These are phyloP conservation scores for Nyctalus aviator DNA, from an alignment of 2,797 vertebrate species.

Conservation along the genomic window DNA sequence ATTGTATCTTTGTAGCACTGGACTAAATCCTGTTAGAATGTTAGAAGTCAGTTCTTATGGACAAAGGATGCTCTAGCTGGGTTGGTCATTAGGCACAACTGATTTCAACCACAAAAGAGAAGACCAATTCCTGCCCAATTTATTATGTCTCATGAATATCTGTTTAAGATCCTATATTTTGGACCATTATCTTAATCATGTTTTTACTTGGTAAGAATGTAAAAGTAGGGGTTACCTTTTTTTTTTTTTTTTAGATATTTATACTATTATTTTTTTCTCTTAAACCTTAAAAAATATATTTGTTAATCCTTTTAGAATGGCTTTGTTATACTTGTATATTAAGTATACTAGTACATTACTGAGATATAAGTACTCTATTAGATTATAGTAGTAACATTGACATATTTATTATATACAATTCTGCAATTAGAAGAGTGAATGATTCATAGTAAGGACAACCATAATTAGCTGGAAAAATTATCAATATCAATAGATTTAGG, in stretches of 20 bases:
- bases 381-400: slow-evolving; percentile 34
- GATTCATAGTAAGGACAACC: slow-evolving; percentile 34
- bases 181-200: background rate
- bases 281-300: slow-evolving; percentile 20
- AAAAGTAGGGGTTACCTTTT: background rate
- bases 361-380: slow-evolving; percentile 34
- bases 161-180: background rate
- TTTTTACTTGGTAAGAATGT: slow-evolving; percentile 51
- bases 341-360: background rate
- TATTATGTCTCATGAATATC: slow-evolving; percentile 18
- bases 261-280: background rate
- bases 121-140: background rate
- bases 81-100: background rate
- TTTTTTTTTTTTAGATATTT: background rate
- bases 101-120: slow-evolving; percentile 28
- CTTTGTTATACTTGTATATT: slow-evolving; percentile 44
- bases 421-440: slow-evolving; percentile 2
- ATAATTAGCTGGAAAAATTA: slow-evolving; percentile 42
- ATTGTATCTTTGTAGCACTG: background rate
- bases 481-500: slow-evolving; percentile 39
- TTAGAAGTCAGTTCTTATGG: background rate
- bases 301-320: slow-evolving; percentile 52
- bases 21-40: background rate
- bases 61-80: background rate
- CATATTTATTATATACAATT: background rate